These are phyloP conservation scores for Epistrophe grossulariae DNA, from an alignment of 2,888 invertebrate species.

Conservation along the genomic window DNA sequence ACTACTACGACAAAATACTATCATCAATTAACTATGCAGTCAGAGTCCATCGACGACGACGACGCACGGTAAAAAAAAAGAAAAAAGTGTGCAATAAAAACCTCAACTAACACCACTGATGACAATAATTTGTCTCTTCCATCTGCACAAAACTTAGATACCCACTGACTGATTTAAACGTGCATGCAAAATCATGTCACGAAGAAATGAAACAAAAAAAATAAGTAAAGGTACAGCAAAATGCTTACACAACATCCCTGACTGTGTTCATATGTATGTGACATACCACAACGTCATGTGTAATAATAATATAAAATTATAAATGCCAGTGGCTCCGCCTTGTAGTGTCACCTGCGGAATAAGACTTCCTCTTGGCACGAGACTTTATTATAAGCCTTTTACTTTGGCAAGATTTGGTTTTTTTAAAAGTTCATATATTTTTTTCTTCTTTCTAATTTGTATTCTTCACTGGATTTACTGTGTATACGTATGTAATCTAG, in stretches of 20 bases:
- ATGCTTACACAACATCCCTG: conserved; percentile 46
- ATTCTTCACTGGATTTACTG: conserved; percentile 22
- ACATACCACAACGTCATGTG: conserved; percentile 23
- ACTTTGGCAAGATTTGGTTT: conserved; percentile 24
- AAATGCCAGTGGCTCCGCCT: conserved; percentile 49
- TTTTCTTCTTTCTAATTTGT: conserved; percentile 28
- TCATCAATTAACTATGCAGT: conserved; percentile 61
- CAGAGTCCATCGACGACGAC: conserved; percentile 31
- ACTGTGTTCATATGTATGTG: background rate
- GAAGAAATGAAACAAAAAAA: conserved; percentile 22
- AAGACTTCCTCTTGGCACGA: conserved; percentile 42
- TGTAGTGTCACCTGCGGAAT: conserved; percentile 23
- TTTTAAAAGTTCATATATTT: background rate
- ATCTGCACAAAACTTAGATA: conserved; percentile 23
- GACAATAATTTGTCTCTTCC: conserved; percentile 42
- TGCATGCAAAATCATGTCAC: conserved; percentile 61
- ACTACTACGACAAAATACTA: conserved; percentile 16
- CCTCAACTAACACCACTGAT: conserved; percentile 30
- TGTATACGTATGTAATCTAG: background rate
- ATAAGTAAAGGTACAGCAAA: background rate
- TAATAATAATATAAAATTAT: conserved; percentile 53
- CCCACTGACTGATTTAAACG: conserved; percentile 62
- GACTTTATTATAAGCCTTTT: conserved; percentile 14
- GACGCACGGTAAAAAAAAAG: conserved; percentile 1
- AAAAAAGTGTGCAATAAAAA: conserved; percentile 42